These are phyloP conservation scores for Electrona antarctica DNA, from an alignment of 2,113 vertebrate species.

Conservation along the genomic window DNA sequence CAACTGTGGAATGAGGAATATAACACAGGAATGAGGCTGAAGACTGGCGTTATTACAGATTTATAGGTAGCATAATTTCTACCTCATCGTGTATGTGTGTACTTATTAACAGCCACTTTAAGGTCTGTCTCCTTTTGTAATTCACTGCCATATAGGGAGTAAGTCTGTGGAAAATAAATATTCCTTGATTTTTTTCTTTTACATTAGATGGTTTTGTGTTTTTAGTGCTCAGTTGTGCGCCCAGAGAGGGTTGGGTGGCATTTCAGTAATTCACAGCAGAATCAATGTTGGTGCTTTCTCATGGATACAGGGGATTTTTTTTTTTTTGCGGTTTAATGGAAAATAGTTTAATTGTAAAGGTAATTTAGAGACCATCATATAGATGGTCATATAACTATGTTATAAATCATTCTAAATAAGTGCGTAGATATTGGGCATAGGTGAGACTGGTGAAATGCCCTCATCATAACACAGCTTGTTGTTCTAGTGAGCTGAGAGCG, in stretches of 20 bases:
- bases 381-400: neutral
- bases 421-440: too few species aligned
- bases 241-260: neutral
- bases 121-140: neutral
- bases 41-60: neutral
- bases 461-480: constrained; percentile 27
- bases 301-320: neutral
- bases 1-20: constrained; percentile 6
- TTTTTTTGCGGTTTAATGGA: neutral
- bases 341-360: neutral
- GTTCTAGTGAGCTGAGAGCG: constrained; percentile 45
- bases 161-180: neutral
- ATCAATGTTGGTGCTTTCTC: constrained; percentile 3
- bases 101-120: neutral
- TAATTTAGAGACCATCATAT: neutral
- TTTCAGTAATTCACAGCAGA: neutral
- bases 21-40: neutral
- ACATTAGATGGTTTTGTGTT: neutral
- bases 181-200: too few species aligned
- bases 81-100: neutral
- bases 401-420: neutral
- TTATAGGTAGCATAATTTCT: neutral
- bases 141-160: neutral
- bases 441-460: constrained; percentile 14
- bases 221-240: neutral